These are phyloP conservation scores for Anthonomus grandis DNA, from an alignment of 1,140 invertebrate genomes.

Conservation along the genomic window DNA sequence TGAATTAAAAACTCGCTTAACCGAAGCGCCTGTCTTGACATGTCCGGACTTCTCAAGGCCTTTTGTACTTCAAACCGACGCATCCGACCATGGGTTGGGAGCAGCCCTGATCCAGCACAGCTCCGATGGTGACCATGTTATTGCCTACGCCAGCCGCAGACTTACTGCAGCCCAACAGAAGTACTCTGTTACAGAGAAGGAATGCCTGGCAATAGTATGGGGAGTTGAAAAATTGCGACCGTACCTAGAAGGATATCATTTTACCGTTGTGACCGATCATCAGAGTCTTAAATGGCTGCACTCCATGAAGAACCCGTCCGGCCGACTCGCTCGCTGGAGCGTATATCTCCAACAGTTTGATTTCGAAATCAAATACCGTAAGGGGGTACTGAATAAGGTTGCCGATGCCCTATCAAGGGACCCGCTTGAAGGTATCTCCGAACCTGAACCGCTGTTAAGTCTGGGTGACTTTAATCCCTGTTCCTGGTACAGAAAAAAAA, in stretches of 20 bases:
- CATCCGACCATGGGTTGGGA: constrained; percentile 38
- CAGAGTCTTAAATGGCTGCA: constrained; percentile 37
- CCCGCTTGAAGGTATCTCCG: no score
- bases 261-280: constrained; percentile 34
- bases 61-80: constrained; percentile 46
- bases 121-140: constrained; percentile 31
- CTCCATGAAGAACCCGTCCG: constrained; percentile 46
- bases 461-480: no score
- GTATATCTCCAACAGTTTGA: constrained; percentile 26
- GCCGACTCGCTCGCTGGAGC: constrained; percentile 49
- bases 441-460: no score
- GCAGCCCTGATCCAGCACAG: constrained; percentile 40
- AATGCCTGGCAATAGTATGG: constrained; percentile 46
- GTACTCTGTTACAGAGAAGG: constrained; percentile 40
- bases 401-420: constrained; percentile 12
- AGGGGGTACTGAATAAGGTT: constrained; percentile 3
- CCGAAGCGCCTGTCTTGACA: constrained; percentile 20
- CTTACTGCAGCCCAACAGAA: constrained; percentile 36
- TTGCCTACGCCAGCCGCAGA: constrained; percentile 38
- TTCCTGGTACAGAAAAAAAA: no score
- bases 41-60: constrained; percentile 43
- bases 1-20: constrained; percentile 28
- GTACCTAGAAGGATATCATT: constrained; percentile 43
- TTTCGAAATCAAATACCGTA: constrained; percentile 19
- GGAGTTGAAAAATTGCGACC: constrained; percentile 48